phyloP scores from a whole-genome alignment of 2,888 invertebrate genomes.

The Andrena marginata region DNA sequence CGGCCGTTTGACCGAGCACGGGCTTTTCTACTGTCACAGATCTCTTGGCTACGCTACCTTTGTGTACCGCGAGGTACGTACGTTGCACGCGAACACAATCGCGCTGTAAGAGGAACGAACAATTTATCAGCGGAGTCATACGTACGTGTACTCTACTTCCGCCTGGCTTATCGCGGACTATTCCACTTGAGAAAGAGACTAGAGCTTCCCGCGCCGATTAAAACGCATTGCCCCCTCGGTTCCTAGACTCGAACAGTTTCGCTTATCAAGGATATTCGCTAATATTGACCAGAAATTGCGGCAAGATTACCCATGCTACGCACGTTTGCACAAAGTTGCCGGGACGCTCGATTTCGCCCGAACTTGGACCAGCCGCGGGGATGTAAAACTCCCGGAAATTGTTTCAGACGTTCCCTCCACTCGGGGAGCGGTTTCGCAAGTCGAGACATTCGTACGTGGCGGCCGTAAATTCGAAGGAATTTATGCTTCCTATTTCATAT shows the following conservation, averaged over 20 bases:
- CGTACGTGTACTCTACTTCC: no score
- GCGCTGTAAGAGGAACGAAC: no score
- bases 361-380: conserved; percentile 17
- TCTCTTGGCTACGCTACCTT: no score
- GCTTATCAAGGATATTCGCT: neutral
- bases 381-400: conserved; percentile 49
- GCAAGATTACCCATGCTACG: neutral
- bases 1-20: neutral
- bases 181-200: no score
- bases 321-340: conserved; percentile 1
- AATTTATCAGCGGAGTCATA: no score
- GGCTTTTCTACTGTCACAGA: neutral
- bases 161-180: no score
- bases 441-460: conserved; percentile 45
- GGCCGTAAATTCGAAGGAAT: conserved; percentile 49
- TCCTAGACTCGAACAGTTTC: no score
- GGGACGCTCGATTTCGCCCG: neutral
- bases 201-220: no score
- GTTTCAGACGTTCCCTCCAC: conserved; percentile 48
- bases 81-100: no score
- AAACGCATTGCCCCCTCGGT: no score
- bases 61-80: no score
- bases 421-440: conserved; percentile 14
- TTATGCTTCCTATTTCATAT: conserved; percentile 48
- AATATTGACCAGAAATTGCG: conserved; percentile 30